Conservation (phyloP, 2,888 invertebrate species). For the Lithophane ornitopus region DNA sequence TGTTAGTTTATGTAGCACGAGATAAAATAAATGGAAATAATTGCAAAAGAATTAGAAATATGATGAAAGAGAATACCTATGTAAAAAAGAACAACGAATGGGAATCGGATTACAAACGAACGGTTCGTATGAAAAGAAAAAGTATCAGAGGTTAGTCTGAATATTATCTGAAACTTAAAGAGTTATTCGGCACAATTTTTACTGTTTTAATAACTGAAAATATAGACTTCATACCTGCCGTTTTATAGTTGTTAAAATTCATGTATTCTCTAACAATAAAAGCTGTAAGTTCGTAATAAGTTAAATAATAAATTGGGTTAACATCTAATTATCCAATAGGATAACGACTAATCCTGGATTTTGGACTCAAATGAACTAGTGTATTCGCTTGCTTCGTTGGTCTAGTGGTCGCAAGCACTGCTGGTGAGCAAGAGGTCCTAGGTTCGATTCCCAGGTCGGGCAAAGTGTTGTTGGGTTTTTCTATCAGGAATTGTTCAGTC, state of each 20-base stretch:
- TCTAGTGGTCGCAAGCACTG: too few relatives aligned
- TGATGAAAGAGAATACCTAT: constrained; percentile 16
- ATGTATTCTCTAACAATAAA: neutral
- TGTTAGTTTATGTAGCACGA: too few relatives aligned
- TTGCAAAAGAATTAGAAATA: constrained; percentile 25
- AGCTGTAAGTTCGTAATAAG: neutral
- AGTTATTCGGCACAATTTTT: constrained; percentile 20
- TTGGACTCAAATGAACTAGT: neutral
- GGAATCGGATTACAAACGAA: constrained; percentile 41
- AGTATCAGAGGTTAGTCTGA: constrained; percentile 4
- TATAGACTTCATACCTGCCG: neutral
- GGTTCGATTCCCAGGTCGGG: too few relatives aligned
- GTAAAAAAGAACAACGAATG: constrained; percentile 24
- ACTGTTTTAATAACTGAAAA: neutral
- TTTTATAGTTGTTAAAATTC: neutral
- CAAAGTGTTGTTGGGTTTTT: too few relatives aligned
- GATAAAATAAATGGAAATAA: too few relatives aligned
- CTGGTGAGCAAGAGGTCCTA: too few relatives aligned
- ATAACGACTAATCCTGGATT: neutral
- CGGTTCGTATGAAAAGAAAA: constrained; percentile 36
- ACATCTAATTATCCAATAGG: neutral
- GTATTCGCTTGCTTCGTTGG: too few relatives aligned
- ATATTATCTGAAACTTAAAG: constrained; percentile 36
- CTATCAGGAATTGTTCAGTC: too few relatives aligned
- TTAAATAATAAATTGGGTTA: neutral